Base-by-base conservation (phyloP, 2,888 invertebrate species). In the Melinopterus prodromus region DNA sequence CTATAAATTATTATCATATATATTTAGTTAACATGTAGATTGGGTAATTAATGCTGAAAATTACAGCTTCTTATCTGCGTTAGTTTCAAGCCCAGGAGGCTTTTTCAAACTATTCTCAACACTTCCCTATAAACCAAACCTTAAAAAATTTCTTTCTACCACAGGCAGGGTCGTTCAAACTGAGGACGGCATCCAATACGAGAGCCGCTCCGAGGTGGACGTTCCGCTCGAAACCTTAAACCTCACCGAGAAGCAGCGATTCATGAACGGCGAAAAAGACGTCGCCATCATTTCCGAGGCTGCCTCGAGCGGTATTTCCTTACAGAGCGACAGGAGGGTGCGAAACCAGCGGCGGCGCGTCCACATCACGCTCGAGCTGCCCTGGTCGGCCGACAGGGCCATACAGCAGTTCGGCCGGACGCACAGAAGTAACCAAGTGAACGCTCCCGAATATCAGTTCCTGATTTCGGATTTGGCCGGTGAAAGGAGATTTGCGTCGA, bases 211-310 rank as follows among this genome's bases (percentile, higher is more conserved):
- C 0, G 99, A 99, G 88, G 93, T 94, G 0, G 99, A 99, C 90
- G 98, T 98, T 71, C 98, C 99, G 0, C 91, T 99, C 53, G 99
- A 99, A 91, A 97, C 98, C 0, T 93, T 99, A 80, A 99, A 99
- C 91, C 92, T 99, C 80, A 97, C 97, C 0, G 97, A 97, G 90
- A 95, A 95, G 89, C 93, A 94, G 86, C 91, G 95, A 81, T 99
- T 99, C 90, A 99, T 99, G 99, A 96, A 98, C 89, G 99, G 98
- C 0, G 96, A 97, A 89, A 99, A 99, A 90, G 97, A 97, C 87
- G 97, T 99, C 36, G 99, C 99, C 53, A 99, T 99, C 86, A 99
- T 99, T 84, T 99, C 99, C 0, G 99, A 99, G 90, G 99, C 99
- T 0, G 99, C 99, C 6, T 98, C 98, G 84, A 98, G 98, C 83